Conservation (phyloP, 2,888 invertebrate species). For the Drosophila helvetica region DNA sequence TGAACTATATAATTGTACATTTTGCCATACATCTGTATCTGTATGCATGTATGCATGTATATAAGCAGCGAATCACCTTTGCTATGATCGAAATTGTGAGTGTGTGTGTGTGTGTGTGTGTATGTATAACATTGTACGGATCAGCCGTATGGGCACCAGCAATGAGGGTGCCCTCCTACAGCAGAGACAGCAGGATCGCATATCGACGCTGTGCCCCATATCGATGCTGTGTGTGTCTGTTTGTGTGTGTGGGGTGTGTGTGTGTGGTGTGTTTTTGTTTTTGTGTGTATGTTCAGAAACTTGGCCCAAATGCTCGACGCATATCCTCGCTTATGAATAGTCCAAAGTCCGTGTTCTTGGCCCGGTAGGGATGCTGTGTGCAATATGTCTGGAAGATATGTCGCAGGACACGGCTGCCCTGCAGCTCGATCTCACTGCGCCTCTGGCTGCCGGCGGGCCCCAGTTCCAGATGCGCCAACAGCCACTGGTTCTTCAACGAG, state of each 20-base stretch:
- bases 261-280: too few species aligned
- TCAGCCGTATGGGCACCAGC: too few species aligned
- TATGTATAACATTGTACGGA: too few species aligned
- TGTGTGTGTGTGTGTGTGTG: background rate
- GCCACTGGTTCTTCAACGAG: constrained; percentile 75
- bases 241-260: too few species aligned
- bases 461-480: constrained; percentile 70
- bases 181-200: too few species aligned
- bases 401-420: constrained; percentile 69
- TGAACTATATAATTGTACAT: constrained; percentile 47
- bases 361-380: constrained; percentile 81
- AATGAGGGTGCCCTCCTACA: too few species aligned
- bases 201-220: too few species aligned
- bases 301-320: constrained; percentile 51
- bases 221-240: too few species aligned
- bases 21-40: constrained; percentile 24
- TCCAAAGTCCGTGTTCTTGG: constrained; percentile 79
- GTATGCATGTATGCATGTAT: constrained; percentile 10
- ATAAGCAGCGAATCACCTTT: constrained; percentile 59
- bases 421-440: constrained; percentile 73
- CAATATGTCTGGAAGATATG: constrained; percentile 82
- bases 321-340: constrained; percentile 76
- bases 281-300: constrained; percentile 21
- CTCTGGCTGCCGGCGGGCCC: constrained; percentile 43
- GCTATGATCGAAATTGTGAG: constrained; percentile 26